Base-by-base conservation (phyloP, 2,797 vertebrate species). In the Benthosema pterotum region DNA sequence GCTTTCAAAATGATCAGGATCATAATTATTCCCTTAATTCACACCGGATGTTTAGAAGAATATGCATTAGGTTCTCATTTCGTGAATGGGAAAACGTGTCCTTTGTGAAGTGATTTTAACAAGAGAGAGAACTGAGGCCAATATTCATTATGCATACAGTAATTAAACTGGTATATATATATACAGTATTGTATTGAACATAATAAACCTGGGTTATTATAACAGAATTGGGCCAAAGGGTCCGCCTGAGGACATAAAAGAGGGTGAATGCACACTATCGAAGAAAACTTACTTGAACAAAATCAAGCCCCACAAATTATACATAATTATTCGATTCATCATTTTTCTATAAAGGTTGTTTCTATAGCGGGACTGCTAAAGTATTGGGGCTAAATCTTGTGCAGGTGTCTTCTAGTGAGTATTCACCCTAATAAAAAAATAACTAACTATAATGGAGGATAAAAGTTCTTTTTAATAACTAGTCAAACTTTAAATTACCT, bases 201-300 rank as follows among this genome's bases (percentile, higher is more conserved):
- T 43, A 49, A 25, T 70, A 22, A 71, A 72, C 72, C 78, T 76
- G 52, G 32, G 78, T 68, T 56, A 69, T 59, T 48, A 55, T 71
- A 79, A 65, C 64, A 68, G 53, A 50, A 66, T 48, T 51, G 58
- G 76, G 60, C 70, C 70, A 64, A 4, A 56, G 47, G 70, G 65
- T 58, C 67, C 47, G 43, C 66, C 75, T 72, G 65, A 80, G 71
- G 65, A 32, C 67, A 67, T 25, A 2, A 38, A 12, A 0, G 32
- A 3, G 64, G 52, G 57, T 71, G 63, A 14, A 72, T 1, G 16
- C 74, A 72, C 80, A 67, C 52, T 46, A 46, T 3, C 14, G n/a
- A 38, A 8, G 4, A 46, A 13, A 13, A 1, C 3, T 46, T 46
- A 46, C n/a, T n/a, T 46, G n/a, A 46, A 46, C 32, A 38, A 38